Conservation (phyloP, 2,113 vertebrate genomes). For the Oryzias melastigma region DNA sequence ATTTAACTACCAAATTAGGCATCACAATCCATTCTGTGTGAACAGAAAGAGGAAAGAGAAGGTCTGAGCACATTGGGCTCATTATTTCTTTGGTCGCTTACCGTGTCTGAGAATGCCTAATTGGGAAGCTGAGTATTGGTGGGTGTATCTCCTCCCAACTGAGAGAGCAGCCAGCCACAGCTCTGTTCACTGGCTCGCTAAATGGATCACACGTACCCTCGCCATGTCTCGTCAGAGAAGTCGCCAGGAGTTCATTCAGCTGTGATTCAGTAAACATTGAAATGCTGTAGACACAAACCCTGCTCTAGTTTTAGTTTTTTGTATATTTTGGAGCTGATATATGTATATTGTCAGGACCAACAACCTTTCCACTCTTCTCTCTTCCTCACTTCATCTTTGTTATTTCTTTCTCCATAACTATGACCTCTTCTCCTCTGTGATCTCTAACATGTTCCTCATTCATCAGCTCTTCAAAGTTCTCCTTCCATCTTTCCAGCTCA, state of each 20-base stretch:
- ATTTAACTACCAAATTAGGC: constrained; percentile 68
- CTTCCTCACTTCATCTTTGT: too few species aligned
- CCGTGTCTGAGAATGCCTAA: constrained; percentile 69
- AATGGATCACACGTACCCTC: constrained; percentile 39
- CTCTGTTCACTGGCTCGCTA: constrained; percentile 32
- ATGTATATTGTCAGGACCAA: too few species aligned
- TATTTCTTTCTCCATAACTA: too few species aligned
- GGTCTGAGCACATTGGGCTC: constrained; percentile 61
- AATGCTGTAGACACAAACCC: not conserved
- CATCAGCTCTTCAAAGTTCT: too few species aligned
- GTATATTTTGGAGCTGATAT: too few species aligned
- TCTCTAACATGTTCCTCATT: too few species aligned
- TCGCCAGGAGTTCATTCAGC: constrained; percentile 16
- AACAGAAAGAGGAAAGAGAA: constrained; percentile 21
- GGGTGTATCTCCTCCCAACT: constrained; percentile 14
- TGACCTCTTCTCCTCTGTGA: too few species aligned
- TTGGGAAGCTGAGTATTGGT: constrained; percentile 52
- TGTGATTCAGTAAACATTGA: constrained; percentile 11
- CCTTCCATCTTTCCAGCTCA: too few species aligned
- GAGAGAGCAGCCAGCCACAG: constrained; percentile 24
- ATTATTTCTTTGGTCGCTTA: constrained; percentile 73
- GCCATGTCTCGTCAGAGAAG: constrained; percentile 1
- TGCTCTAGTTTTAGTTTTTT: too few species aligned
- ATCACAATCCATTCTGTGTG: constrained; percentile 30
- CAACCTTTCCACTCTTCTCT: too few species aligned